phyloP scores from a whole-genome alignment of 2,797 vertebrate species.

The Harpagifer antarcticus region DNA sequence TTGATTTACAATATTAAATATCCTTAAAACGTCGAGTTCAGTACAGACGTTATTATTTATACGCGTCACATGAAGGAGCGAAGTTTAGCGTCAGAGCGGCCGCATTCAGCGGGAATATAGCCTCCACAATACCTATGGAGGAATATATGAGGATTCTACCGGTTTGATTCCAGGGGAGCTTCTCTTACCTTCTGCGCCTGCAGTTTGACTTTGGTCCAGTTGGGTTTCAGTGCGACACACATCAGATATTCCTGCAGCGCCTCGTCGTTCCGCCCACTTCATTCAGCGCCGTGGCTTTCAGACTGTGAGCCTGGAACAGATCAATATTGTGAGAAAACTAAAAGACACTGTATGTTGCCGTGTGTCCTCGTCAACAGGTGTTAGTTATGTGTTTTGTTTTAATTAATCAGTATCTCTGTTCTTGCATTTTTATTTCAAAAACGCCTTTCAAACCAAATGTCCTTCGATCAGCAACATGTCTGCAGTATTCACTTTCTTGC shows the following conservation, averaged over 20 bases:
- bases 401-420: not conserved
- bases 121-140: not conserved
- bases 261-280: slow-evolving; percentile 87
- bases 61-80: no score
- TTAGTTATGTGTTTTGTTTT: not conserved
- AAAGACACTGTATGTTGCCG: not conserved
- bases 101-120: no score
- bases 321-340: not conserved
- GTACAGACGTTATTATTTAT: no score
- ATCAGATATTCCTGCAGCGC: slow-evolving; percentile 91
- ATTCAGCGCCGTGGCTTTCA: slow-evolving; percentile 89
- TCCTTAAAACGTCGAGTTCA: no score
- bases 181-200: slow-evolving; percentile 90
- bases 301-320: slow-evolving; percentile 85
- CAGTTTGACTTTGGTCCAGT: slow-evolving; percentile 89
- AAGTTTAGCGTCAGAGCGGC: no score
- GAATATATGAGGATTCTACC: not conserved
- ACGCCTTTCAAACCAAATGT: not conserved
- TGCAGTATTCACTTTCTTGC: not conserved
- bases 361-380: not conserved
- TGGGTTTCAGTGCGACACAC: slow-evolving; percentile 91
- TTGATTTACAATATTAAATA: no score
- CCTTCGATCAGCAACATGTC: not conserved
- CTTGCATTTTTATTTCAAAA: not conserved
- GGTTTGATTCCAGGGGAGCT: not conserved